Evolutionary conservation across 1,140 invertebrate genomes (phyloP).

Genomic region (Drosophila nannoptera): DNA sequence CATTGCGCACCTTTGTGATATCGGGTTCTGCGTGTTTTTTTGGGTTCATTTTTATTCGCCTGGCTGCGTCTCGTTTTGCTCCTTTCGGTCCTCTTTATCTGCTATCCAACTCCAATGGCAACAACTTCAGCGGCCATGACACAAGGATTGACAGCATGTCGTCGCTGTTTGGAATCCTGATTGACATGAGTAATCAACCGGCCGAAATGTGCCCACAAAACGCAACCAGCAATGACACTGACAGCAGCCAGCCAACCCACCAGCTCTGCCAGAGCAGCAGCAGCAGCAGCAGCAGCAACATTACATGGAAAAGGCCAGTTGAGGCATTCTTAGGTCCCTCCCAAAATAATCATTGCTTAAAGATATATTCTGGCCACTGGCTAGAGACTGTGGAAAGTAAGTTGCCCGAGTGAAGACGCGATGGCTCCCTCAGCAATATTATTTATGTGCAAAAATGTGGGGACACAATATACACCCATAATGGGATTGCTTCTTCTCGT

Average conservation of each 20-base stretch:
- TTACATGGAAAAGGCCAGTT: not conserved
- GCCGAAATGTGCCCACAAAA: slow-evolving; percentile 77
- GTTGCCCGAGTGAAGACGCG: no score
- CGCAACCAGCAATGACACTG: slow-evolving; percentile 74
- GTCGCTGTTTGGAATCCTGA: slow-evolving; percentile 77
- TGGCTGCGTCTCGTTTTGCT: slow-evolving; percentile 11
- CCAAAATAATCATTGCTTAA: no score
- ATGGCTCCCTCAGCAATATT: no score
- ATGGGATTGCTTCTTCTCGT: no score
- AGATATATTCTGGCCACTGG: no score
- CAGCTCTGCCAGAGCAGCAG: not conserved
- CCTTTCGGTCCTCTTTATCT: slow-evolving; percentile 42
- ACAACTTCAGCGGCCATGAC: slow-evolving; percentile 75
- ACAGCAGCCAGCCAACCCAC: slow-evolving; percentile 47
- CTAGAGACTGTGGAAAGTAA: no score
- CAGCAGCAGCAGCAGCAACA: slow-evolving; percentile 25
- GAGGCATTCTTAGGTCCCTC: no score
- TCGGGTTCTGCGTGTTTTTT: slow-evolving; percentile 44
- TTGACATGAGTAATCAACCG: slow-evolving; percentile 78
- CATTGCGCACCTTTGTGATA: slow-evolving; percentile 68
- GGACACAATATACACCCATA: no score
- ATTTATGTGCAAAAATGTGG: no score
- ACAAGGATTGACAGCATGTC: slow-evolving; percentile 78
- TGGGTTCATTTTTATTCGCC: slow-evolving; percentile 11
- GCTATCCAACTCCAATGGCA: slow-evolving; percentile 61